A percentile compares a stretch with the other conserved stretches of the same genome.
phyloP scores from a whole-genome alignment of 2,888 invertebrate genomes.

The Incurvaria masculella region DNA sequence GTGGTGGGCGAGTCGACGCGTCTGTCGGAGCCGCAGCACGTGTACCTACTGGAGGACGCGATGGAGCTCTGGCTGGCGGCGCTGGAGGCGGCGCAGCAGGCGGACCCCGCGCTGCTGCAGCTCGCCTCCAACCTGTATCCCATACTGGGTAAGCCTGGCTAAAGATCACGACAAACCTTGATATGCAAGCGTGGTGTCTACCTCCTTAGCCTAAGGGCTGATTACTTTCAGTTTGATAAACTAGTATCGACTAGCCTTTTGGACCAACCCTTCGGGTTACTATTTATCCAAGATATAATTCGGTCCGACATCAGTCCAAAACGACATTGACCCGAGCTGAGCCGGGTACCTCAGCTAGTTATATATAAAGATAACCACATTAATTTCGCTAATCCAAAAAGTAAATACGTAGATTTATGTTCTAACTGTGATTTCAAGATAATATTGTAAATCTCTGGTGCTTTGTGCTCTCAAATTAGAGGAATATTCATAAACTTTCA shows the following conservation, averaged over 20 bases:
- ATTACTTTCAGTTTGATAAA: not conserved
- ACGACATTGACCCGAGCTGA: too few species aligned
- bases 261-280: too few species aligned
- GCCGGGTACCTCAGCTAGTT: too few species aligned
- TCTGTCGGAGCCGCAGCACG: slow-evolving; percentile 72
- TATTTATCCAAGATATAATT: too few species aligned
- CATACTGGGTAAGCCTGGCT: slow-evolving; percentile 65
- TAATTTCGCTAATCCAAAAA: too few species aligned
- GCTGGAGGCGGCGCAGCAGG: slow-evolving; percentile 66
- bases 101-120: slow-evolving; percentile 61
- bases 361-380: not conserved
- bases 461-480: too few species aligned
- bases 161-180: too few species aligned
- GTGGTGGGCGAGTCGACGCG: slow-evolving; percentile 63
- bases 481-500: too few species aligned
- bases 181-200: too few species aligned
- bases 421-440: not conserved
- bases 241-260: too few species aligned
- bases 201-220: slow-evolving; percentile 1
- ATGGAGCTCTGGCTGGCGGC: slow-evolving; percentile 86
- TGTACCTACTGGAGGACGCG: slow-evolving; percentile 91
- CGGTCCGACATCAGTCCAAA: too few species aligned
- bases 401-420: not conserved
- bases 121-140: slow-evolving; percentile 72
- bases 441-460: too few species aligned